Percentiles rank a stretch among this genome's conserved stretches.
Conservation (phyloP, 2,888 invertebrate genomes). For the Drosophila hamatofila region DNA sequence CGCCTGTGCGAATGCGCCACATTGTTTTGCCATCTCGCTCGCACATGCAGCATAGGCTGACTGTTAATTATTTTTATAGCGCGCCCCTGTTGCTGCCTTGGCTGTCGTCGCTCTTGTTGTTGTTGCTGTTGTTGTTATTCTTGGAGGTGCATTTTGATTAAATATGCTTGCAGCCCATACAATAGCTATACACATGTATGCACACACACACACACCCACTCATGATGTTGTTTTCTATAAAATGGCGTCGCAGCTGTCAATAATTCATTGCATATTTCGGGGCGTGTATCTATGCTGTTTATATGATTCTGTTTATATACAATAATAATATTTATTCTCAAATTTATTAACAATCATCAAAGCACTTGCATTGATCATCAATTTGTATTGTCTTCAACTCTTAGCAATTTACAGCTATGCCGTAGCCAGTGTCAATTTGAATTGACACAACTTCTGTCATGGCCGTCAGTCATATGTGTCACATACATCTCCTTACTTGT, state of each 20-base stretch:
- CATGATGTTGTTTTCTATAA: conserved; percentile 8
- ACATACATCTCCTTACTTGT: background rate
- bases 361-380: background rate
- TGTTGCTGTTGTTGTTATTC: conserved; percentile 24
- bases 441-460: conserved; percentile 33
- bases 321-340: background rate
- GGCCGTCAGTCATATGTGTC: conserved; percentile 19
- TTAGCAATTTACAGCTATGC: background rate
- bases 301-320: background rate
- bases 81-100: conserved; percentile 24
- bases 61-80: conserved; percentile 74
- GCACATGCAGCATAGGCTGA: conserved; percentile 20
- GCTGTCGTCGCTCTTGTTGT: background rate
- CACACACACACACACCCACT: conserved; percentile 7
- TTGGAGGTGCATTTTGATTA: conserved; percentile 53
- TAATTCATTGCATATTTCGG: conserved; percentile 39
- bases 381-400: background rate
- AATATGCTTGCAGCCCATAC: conserved; percentile 51
- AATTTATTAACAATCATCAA: background rate
- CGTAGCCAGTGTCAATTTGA: conserved; percentile 23
- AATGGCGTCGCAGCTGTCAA: conserved; percentile 53
- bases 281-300: background rate
- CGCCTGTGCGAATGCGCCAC: conserved; percentile 37
- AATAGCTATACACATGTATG: conserved; percentile 1
- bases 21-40: conserved; percentile 51